Evolutionary conservation across 2,888 invertebrate species (phyloP), one percentile per base, ranked within the genome.

Genomic region (Alentia gelatinosa): DNA sequence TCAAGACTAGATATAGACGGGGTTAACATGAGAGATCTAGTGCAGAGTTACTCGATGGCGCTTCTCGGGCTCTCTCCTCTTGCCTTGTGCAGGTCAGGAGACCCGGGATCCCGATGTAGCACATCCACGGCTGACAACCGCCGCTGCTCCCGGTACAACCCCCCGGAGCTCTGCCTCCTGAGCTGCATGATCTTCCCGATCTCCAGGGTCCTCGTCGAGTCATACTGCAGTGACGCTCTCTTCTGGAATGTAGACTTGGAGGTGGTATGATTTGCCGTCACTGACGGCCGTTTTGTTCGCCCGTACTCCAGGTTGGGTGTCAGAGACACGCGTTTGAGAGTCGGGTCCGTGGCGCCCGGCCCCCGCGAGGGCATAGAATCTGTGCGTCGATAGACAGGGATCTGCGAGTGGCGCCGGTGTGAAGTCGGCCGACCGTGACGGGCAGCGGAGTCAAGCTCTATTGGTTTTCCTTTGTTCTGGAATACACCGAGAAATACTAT

Each of bases 241-340:
- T 68, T 68, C 26, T 68, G 23, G 26, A 26, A 12, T 47, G 7
- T 19, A 47, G 47, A 7, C 19, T 47, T 47, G 47, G 47, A 47
- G 9, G 47, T 47, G 47, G 9, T 12, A 12, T 47, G 47, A 47
- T n/a, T n/a, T n/a, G n/a, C n/a, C n/a, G n/a, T n/a, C n/a, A 68
- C 30, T 4, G 68, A 68, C n/a, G 26, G n/a, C 12, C 68, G 23
- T 26, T 68, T 68, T 3, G 26, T 12, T 26, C 37, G 15, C 1
- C 33, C 83, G 26, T 83, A 83, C 83, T 83, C 83, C 83, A 83
- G 83, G 83, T 83, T 83, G 26, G 83, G 83, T 1, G 83, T 83
- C 1, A 83, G 83, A 37, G 83, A 83, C 19, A 19, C 39, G n/a
- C 83, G 37, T 83, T 83, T 83, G 5, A 37, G 23, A 37, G 83